Percentiles rank a stretch among this genome's conserved stretches.
Evolutionary conservation across 2,797 vertebrate genomes (phyloP).

Genomic region (Gallinago solitaria): DNA sequence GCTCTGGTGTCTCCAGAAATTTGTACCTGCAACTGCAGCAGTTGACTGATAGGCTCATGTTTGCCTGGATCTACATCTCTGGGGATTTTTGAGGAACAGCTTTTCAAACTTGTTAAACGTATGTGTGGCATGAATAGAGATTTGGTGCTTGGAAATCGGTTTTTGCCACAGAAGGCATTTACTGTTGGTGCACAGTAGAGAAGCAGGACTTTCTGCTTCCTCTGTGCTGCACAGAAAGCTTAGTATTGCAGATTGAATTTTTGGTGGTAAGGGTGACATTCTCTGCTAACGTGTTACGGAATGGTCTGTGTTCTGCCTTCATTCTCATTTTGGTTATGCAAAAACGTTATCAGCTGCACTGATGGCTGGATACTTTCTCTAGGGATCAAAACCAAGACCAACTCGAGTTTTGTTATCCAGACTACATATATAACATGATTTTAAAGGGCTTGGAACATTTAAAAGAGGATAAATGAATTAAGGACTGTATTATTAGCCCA

Average conservation of each 20-base stretch:
- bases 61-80: background rate
- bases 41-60: accelerated
- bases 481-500: background rate
- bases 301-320: background rate
- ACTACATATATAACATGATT: background rate
- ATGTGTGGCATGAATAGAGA: background rate
- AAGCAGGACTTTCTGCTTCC: background rate
- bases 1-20: background rate
- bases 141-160: background rate
- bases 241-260: background rate
- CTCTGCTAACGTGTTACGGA: background rate
- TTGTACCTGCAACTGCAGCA: background rate
- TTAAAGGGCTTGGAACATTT: background rate
- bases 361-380: background rate
- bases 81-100: background rate
- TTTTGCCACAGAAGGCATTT: background rate
- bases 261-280: background rate
- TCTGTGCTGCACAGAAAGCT: accelerated
- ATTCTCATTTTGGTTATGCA: background rate
- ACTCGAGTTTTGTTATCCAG: background rate
- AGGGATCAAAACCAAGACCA: background rate
- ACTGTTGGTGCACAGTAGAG: background rate
- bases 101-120: background rate
- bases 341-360: background rate
- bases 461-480: background rate